These are phyloP conservation scores for Leuctra nigra DNA, from an alignment of 2,888 invertebrate species.

Conservation along the genomic window DNA sequence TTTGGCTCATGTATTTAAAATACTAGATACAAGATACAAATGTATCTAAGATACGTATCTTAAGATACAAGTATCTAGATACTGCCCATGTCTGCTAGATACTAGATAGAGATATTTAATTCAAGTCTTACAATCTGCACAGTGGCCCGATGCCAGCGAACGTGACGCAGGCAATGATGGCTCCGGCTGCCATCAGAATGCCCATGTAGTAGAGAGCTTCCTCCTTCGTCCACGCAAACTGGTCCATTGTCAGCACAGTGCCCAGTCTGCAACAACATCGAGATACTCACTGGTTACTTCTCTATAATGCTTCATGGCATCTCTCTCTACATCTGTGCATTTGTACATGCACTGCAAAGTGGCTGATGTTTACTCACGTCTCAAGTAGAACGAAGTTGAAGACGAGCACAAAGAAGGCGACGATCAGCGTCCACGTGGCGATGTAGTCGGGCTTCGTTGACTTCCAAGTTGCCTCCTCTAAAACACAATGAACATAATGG, in stretches of 20 bases:
- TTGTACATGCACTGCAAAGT: no score
- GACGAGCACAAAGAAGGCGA: slow-evolving; percentile 75
- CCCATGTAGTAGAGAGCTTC: slow-evolving; percentile 77
- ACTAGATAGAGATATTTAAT: no score
- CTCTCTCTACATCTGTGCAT: no score
- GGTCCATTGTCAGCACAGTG: slow-evolving; percentile 80
- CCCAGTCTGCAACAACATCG: slow-evolving; percentile 50
- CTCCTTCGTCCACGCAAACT: slow-evolving; percentile 76
- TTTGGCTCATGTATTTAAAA: no score
- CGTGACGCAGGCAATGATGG: slow-evolving; percentile 57
- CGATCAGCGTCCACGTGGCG: slow-evolving; percentile 69
- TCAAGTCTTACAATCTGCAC: slow-evolving; percentile 52
- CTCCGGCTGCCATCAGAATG: slow-evolving; percentile 72
- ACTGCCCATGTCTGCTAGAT: no score
- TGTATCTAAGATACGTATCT: no score
- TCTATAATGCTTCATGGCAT: no score
- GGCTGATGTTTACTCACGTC: slow-evolving; percentile 58
- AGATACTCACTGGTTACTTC: no score
- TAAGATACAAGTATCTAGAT: no score
- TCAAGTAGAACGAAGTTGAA: slow-evolving; percentile 85
- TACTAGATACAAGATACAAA: no score
- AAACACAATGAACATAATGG: slow-evolving; percentile 32
- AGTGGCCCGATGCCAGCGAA: slow-evolving; percentile 53
- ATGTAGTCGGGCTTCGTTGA: slow-evolving; percentile 64
- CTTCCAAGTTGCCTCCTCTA: slow-evolving; percentile 69